Evolutionary conservation across 2,113 vertebrate species (phyloP), one percentile per base, ranked within the genome.

Genomic region (Cheilinus undulatus): DNA sequence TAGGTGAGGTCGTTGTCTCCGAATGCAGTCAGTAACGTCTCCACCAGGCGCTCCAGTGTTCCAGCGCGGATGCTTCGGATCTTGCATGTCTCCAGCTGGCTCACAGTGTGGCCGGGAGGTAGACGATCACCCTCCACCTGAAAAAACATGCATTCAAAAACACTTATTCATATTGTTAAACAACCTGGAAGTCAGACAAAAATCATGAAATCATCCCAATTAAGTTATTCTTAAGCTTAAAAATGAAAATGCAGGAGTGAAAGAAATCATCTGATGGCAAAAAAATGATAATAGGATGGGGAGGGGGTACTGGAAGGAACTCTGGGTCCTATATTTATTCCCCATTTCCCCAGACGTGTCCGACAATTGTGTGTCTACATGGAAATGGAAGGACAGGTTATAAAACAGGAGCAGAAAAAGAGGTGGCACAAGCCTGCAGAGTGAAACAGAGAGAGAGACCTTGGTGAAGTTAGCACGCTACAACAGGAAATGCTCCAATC

Each of bases 1-100:
- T 99, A 99, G 38, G 96, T 97, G 76, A 97, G 97, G 89, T 99
- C 97, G 0, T 97, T 97, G 92, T 99, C 96, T 15, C 95, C 96
- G 24, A 96, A 96, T 1, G 97, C 96, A 0, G 95, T 98, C 61
- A 99, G 77, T 57, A 99, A 88, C 42, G 96, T 99, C 90, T 99
- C 97, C 84, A 99, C 97, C 54, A 99, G 95, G 46, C 97, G 96
- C 87, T 97, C 96, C 92, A 99, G 79, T 0, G 96, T 97, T 53
- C 97, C 97, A 1, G 97, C 96, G 8, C 96, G 96, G 66, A 99
- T 98, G 10, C 95, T 96, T 76, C 97, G 95, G 88, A 97, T 97
- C 85, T 98, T 98, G 88, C 94, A 96, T 3, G 97, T 99, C 88
- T 99, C 96, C 52, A 96, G 91, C 82, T 98, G 97, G 88, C 95